phyloP scores from a whole-genome alignment of 1,140 invertebrate species.

The Drosophila watanabei region DNA sequence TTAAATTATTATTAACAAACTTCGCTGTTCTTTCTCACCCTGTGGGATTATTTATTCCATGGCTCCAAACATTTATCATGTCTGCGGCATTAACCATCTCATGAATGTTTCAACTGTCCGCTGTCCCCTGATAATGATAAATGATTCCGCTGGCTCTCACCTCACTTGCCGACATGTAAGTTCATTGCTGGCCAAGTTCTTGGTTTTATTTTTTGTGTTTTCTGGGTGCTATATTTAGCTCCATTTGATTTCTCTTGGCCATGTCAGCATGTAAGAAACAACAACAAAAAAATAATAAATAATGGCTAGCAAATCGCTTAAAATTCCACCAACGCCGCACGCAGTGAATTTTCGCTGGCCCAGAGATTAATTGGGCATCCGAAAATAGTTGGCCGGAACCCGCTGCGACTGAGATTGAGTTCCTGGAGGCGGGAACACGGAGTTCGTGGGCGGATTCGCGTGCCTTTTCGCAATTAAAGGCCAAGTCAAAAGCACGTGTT shows the following conservation, averaged over 20 bases:
- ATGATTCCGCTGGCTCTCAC: conserved; percentile 43
- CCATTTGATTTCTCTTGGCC: conserved; percentile 56
- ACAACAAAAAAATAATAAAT: conserved; percentile 63
- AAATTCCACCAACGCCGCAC: conserved; percentile 65
- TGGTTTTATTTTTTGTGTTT: not conserved
- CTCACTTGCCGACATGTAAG: conserved; percentile 51
- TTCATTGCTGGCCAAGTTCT: conserved; percentile 68
- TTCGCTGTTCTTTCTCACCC: not conserved
- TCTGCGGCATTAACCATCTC: conserved; percentile 50
- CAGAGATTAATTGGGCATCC: conserved; percentile 68
- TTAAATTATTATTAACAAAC: conserved; percentile 3
- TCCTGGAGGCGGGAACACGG: conserved; percentile 24
- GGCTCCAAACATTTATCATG: conserved; percentile 50
- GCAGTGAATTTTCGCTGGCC: conserved; percentile 15
- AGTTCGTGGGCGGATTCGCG: conserved; percentile 49
- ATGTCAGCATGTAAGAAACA: conserved; percentile 44
- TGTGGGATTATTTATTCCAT: conserved; percentile 5
- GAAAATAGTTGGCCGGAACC: conserved; percentile 61
- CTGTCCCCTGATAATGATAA: conserved; percentile 72
- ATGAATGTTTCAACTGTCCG: conserved; percentile 70
- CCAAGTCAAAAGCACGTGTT: conserved; percentile 42
- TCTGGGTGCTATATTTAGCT: conserved; percentile 53
- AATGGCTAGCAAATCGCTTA: conserved; percentile 79
- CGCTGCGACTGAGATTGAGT: conserved; percentile 58
- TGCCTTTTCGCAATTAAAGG: conserved; percentile 64